Base-by-base conservation (phyloP, 2,888 invertebrate genomes). In the Limnephilus rhombicus region DNA sequence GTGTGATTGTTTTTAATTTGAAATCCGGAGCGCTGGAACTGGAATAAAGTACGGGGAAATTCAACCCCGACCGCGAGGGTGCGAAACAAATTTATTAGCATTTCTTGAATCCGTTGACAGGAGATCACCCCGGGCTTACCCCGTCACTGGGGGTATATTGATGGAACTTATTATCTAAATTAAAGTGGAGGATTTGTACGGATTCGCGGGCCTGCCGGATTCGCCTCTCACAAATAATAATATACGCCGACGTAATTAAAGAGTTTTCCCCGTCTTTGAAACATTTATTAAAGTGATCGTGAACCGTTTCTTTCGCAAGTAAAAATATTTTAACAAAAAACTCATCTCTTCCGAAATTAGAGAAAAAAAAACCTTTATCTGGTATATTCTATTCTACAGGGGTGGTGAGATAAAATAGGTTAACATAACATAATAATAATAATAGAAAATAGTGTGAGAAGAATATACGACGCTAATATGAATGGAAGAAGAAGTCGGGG, bases 151-250 rank as follows among this genome's bases (percentile, higher is more conserved):
- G 81, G 81, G 37, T 80, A 41, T 89, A 81, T 89, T 81, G 80
- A 81, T 89, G 41, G 81, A 89, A 89, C 80, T 87, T 89, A 89
- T 89, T 89, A 81, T 89, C 80, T 89, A 81, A 89, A 89, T 89
- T 80, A 89, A 89, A 89, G 81, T 89, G 89, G 89, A 37, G 80
- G 89, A 89, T 89, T 89, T 89, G 88, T 68, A 34, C 88, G 80
- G 85, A 86, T 86, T 41, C 85, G 85, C 87, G 87, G 53, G 87
- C 5, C 85, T n/a, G 34, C 34, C 31, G 31, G 31, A 31, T 31
- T 31, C 31, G 82, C 12, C 41, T 41, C 53, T 53, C 87, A 53
- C 87, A 53, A 29, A 34, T 68, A 68, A 68, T 68, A 68, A 45
- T 49, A 41, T 15, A 41, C 45, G 86, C 86, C 86, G 11, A 34